A percentile compares a stretch with the other conserved stretches of the same genome.
phyloP scores from a whole-genome alignment of 2,113 vertebrate species.

The Ardeotis arabs region DNA sequence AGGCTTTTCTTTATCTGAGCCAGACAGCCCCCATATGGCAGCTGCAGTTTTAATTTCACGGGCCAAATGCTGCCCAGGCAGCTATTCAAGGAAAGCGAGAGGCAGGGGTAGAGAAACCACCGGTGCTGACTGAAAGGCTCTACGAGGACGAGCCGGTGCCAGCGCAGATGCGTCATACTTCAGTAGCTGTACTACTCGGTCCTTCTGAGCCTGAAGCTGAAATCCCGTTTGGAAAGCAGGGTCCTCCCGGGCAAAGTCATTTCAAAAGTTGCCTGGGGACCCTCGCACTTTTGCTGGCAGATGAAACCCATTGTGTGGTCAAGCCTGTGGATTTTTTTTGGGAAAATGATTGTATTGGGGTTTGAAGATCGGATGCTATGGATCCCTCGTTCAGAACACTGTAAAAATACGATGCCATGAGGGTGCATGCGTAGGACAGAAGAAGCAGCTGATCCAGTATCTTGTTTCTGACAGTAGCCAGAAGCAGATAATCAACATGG shows the following conservation, averaged over 20 bases:
- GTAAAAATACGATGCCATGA: not conserved
- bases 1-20: not conserved
- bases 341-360: not conserved
- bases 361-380: not conserved
- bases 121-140: not conserved
- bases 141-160: not conserved
- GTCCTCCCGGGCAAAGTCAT: not conserved
- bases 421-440: not conserved
- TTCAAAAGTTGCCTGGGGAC: not conserved
- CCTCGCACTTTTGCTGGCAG: not conserved
- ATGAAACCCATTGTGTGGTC: fast-evolving
- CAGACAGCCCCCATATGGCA: not conserved
- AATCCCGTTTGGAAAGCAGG: fast-evolving
- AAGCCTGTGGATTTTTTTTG: not conserved
- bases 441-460: not conserved
- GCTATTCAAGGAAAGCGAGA: not conserved
- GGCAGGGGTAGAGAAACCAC: not conserved
- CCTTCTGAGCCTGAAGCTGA: not conserved
- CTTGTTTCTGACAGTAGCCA: not conserved
- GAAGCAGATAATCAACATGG: not conserved
- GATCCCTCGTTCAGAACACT: not conserved
- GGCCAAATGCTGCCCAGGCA: not conserved
- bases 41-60: not conserved
- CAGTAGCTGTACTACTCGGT: not conserved
- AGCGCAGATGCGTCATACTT: not conserved